Conservation (phyloP, 2,888 invertebrate species). For the Mythimna pallens region DNA sequence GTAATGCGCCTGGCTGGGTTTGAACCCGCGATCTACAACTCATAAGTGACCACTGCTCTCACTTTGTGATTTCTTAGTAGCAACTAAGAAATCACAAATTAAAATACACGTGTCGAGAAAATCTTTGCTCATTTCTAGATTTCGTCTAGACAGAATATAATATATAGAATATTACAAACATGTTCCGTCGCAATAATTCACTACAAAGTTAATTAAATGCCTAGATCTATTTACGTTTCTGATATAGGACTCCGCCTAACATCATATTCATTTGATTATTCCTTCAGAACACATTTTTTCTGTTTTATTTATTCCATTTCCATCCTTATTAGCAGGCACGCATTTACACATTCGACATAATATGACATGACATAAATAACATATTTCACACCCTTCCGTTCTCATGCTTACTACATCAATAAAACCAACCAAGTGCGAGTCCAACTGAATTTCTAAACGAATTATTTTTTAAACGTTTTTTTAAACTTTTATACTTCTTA, state of each 20-base stretch:
- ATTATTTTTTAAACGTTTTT: too few species aligned
- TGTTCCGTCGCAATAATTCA: not conserved
- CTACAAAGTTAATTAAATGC: not conserved
- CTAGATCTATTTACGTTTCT: not conserved
- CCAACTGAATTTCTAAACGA: too few species aligned
- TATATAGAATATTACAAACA: not conserved
- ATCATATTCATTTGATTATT: conserved; percentile 9
- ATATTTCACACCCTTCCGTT: conserved; percentile 25
- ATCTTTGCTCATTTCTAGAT: not conserved
- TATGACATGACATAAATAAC: conserved; percentile 16
- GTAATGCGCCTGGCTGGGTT: too few species aligned
- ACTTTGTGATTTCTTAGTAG: too few species aligned
- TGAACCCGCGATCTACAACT: too few species aligned
- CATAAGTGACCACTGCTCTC: too few species aligned
- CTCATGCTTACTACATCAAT: conserved; percentile 22
- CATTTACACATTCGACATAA: conserved; percentile 3
- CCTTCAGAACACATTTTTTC: not conserved
- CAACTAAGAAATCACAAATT: too few species aligned
- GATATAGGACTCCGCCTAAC: not conserved
- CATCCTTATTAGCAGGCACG: not conserved
- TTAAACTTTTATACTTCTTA: too few species aligned
- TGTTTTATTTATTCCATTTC: conserved; percentile 15
- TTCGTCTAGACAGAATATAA: not conserved
- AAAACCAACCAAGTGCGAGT: not conserved
- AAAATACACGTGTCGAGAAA: not conserved